Conservation (phyloP, 1,140 invertebrate species). For the Lysiphlebus fabarum region DNA sequence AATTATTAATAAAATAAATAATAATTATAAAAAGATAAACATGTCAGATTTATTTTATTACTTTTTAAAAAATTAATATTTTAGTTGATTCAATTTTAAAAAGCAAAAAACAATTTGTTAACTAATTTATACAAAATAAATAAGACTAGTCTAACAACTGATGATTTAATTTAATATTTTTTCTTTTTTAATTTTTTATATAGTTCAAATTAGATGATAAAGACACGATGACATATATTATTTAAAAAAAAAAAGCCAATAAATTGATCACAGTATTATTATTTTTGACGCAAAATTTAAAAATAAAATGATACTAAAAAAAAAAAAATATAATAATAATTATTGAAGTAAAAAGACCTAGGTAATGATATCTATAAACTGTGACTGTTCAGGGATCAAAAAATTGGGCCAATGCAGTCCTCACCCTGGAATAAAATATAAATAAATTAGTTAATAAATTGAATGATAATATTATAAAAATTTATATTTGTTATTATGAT, state of each 20-base stretch:
- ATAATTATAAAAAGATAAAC: too few species aligned
- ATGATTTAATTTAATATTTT: too few species aligned
- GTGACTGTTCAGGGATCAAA: slow-evolving; percentile 52
- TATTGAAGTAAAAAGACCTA: neutral
- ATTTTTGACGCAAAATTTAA: neutral
- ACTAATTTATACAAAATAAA: slow-evolving; percentile 12
- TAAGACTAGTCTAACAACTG: too few species aligned
- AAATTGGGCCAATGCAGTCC: slow-evolving; percentile 65
- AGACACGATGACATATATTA: too few species aligned
- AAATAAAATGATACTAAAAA: slow-evolving; percentile 1
- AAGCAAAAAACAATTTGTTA: slow-evolving; percentile 28
- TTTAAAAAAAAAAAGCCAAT: too few species aligned
- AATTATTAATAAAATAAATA: slow-evolving; percentile 29
- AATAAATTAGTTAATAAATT: slow-evolving; percentile 15
- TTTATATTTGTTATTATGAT: too few species aligned
- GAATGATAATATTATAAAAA: slow-evolving; percentile 18
- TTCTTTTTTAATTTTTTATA: too few species aligned
- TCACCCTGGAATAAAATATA: slow-evolving; percentile 59
- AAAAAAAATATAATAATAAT: slow-evolving; percentile 9
- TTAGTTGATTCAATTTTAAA: slow-evolving; percentile 35
- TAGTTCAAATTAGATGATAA: too few species aligned
- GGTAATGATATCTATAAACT: neutral
- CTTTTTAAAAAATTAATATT: slow-evolving; percentile 19
- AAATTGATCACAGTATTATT: slow-evolving; percentile 2
- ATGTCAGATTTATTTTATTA: too few species aligned